Evolutionary conservation across 2,797 vertebrate species (phyloP), one percentile per base, ranked within the genome.

Genomic region (Rhynchotus rufescens): DNA sequence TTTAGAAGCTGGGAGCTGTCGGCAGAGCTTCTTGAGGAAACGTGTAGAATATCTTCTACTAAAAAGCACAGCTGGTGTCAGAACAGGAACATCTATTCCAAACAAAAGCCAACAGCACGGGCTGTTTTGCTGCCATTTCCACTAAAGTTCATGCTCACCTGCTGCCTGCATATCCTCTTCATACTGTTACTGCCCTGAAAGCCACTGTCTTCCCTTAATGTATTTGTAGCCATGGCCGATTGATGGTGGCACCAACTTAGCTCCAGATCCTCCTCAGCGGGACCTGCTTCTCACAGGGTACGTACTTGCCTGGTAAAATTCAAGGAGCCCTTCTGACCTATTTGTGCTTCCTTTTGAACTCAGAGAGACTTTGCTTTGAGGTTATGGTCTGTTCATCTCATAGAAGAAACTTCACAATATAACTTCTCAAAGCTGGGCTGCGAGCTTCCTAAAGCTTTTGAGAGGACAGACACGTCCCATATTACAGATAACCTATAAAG

Each of bases 281-380:
- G 99, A 99, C 97, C 96, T 99, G 95, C 98, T 99, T 81, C 98
- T 99, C 47, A 99, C 99, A 3, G 99, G 99, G 99, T 99, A 95
- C 86, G 99, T 98, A n/a, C 66, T 32, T 21, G 23, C 32, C 34
- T 21, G 23, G 3, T 57, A 73, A 28, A 49, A 64, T 16, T 11
- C 25, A 19, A 25, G 23, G 22, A 4, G 7, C 23, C 20, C 32
- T 68, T 62, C 57, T 68, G 52, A 15, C 42, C 69, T n/a, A 51
- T 78, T 54, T 59, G 13, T 60, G 87, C 49, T 77, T 66, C 32
- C 19, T 88, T 79, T 30, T 47, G 34, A 36, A 28, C 57, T 78
- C 25, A 26, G 26, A 51, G 65, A 73, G 34, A 38, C 49, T 85
- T 87, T 81, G 21, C 60, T 1, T 0, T 51, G 89, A 44, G 62